phyloP scores from a whole-genome alignment of 2,113 vertebrate genomes.

The Micromys minutus region DNA sequence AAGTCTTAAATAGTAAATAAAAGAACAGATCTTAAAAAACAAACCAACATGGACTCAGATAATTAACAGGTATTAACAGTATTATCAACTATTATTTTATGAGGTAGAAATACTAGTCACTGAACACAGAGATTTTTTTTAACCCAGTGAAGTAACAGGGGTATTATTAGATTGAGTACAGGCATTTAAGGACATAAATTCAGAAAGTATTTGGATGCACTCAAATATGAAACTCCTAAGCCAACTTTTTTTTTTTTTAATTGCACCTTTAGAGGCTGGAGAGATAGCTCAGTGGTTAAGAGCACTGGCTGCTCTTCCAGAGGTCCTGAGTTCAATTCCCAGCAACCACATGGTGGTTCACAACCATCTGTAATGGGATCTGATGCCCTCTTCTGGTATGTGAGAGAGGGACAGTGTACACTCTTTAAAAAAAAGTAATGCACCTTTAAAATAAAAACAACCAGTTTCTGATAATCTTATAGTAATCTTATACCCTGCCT shows the following conservation, averaged over 20 bases:
- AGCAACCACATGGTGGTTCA: too few species aligned
- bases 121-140: constrained; percentile 32
- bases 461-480: not conserved
- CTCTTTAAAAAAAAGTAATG: not conserved
- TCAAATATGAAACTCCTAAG: constrained; percentile 32
- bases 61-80: constrained; percentile 44
- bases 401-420: too few species aligned
- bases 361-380: too few species aligned
- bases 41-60: not conserved
- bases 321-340: too few species aligned
- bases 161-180: constrained; percentile 10
- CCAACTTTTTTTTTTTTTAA: too few species aligned
- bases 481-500: not conserved
- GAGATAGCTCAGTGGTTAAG: too few species aligned
- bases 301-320: too few species aligned
- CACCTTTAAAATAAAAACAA: constrained; percentile 21
- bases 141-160: not conserved
- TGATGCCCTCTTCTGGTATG: too few species aligned
- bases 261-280: too few species aligned
- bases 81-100: not conserved
- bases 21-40: not conserved
- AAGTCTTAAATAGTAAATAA: constrained; percentile 49
- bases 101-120: constrained; percentile 31
- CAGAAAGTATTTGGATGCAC: constrained; percentile 45
- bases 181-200: constrained; percentile 13